A percentile compares a stretch with the other conserved stretches of the same genome.
Conservation (phyloP, 2,113 vertebrate species). For the Limnothrissa miodon region DNA sequence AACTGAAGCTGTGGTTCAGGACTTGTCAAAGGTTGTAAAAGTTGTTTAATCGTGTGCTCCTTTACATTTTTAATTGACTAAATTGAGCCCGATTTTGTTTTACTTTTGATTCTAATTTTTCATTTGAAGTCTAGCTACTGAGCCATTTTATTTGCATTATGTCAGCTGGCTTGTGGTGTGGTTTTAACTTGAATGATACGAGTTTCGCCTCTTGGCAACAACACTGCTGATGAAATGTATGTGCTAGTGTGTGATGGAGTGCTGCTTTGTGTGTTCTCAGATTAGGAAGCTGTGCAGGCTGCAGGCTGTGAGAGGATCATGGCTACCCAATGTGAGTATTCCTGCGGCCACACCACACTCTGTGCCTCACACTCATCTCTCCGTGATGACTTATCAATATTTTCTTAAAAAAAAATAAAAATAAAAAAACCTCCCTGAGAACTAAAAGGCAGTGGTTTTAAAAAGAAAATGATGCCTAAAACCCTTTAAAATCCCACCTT, state of each 20-base stretch:
- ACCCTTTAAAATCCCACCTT: too few species aligned
- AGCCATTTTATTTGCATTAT: neutral
- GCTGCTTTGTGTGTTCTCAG: conserved; percentile 56
- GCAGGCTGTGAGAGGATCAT: conserved; percentile 82
- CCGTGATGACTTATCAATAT: neutral
- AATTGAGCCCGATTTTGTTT: too few species aligned
- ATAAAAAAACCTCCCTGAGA: too few species aligned
- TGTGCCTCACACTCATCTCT: neutral
- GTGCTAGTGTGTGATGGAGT: neutral
- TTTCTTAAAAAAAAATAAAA: too few species aligned
- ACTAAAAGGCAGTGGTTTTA: too few species aligned
- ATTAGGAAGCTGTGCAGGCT: conserved; percentile 78
- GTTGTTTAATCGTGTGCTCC: neutral
- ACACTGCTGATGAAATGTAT: neutral
- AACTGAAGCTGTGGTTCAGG: neutral
- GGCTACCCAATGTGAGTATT: conserved; percentile 91
- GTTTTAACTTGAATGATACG: too few species aligned
- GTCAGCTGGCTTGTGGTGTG: neutral
- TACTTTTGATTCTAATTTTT: too few species aligned
- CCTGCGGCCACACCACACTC: neutral
- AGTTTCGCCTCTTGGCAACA: too few species aligned
- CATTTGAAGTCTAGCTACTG: neutral
- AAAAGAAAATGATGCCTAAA: too few species aligned
- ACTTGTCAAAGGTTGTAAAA: neutral
- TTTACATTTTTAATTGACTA: neutral